phyloP scores from a whole-genome alignment of 2,888 invertebrate genomes.

The Tenthredo livida region DNA sequence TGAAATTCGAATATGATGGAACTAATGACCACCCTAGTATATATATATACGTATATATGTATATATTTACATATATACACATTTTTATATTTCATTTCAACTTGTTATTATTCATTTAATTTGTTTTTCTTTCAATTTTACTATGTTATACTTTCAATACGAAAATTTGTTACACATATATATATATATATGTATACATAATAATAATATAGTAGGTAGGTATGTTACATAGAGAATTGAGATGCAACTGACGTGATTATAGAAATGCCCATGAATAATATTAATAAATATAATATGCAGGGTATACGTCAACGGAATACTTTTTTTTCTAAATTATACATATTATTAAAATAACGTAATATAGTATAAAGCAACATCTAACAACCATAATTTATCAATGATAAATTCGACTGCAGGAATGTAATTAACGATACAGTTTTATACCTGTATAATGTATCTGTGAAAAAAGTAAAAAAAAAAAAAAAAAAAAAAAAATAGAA shows the following conservation, averaged over 20 bases:
- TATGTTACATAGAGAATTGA: too few relatives aligned
- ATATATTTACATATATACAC: neutral
- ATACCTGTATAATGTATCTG: neutral
- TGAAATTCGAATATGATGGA: too few relatives aligned
- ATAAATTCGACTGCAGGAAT: neutral
- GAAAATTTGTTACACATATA: conserved; percentile 1
- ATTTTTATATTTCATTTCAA: neutral
- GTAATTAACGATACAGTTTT: neutral
- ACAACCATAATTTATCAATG: neutral
- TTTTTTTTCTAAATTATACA: neutral
- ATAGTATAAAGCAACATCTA: conserved; percentile 4
- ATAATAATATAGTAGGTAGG: too few relatives aligned
- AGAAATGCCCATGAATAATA: neutral
- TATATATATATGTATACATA: too few relatives aligned
- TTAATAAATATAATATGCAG: neutral
- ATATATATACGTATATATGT: neutral
- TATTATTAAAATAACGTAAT: neutral
- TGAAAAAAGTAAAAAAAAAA: neutral
- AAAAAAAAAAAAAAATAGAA: neutral
- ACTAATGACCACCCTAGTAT: too few relatives aligned
- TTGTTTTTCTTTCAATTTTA: neutral
- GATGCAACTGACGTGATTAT: neutral
- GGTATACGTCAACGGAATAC: neutral
- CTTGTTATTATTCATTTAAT: neutral
- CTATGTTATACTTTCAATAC: neutral